These are phyloP conservation scores for Thalassoma bifasciatum DNA, from an alignment of 2,113 vertebrate genomes.

Conservation along the genomic window DNA sequence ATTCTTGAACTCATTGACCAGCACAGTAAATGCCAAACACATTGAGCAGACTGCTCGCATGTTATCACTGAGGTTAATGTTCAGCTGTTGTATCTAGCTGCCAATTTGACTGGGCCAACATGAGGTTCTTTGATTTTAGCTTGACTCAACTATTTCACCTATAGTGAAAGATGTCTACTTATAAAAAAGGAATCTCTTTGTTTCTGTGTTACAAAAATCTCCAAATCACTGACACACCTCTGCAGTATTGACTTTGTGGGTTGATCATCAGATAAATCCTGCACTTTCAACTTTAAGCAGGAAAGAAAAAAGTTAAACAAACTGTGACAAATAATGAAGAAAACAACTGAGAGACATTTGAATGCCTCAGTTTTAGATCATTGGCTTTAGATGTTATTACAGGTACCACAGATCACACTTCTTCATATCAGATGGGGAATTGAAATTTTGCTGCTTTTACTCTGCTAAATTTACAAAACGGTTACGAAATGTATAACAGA, in stretches of 20 bases:
- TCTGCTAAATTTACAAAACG: too few relatives aligned
- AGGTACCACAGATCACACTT: neutral
- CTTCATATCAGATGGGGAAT: neutral
- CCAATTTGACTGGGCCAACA: neutral
- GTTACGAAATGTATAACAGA: too few relatives aligned
- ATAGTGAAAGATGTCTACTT: neutral
- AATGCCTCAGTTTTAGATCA: neutral
- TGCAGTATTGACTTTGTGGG: neutral
- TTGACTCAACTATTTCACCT: neutral
- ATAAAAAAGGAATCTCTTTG: neutral
- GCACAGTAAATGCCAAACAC: neutral
- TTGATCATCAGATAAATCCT: neutral
- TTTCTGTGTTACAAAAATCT: neutral
- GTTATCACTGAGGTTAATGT: slow-evolving; percentile 54
- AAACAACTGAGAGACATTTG: neutral
- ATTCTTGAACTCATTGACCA: too few relatives aligned
- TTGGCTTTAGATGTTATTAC: neutral
- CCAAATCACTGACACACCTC: neutral
- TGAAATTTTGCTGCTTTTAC: neutral
- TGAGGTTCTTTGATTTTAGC: neutral
- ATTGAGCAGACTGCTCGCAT: slow-evolving; percentile 10
- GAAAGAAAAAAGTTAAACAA: neutral
- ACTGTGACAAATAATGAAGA: neutral
- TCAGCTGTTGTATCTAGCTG: slow-evolving; percentile 18
- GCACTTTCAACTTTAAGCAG: neutral